Evolutionary conservation across 2,888 invertebrate species (phyloP), one percentile per base, ranked within the genome.

Genomic region (Dermolepida albohirtum): DNA sequence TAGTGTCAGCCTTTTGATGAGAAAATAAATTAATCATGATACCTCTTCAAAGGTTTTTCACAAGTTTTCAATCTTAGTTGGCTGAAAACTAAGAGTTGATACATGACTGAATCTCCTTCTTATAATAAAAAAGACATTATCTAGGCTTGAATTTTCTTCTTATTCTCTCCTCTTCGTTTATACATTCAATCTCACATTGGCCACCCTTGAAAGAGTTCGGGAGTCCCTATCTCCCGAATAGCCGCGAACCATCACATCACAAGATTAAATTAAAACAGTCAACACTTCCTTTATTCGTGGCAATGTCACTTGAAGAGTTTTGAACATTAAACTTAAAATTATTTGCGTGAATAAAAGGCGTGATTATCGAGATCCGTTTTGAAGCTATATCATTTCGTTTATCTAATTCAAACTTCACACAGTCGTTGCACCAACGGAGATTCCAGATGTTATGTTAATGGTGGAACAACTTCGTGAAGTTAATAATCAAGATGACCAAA

Each of bases 311-410:
- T 50, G 54, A 27, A 51, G 12, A 65, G 17, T 52, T 52, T 43
- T 49, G 50, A 55, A 69, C 63, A 50, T 29, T 69, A 69, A 69
- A 69, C 69, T 67, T 69, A 69, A 69, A 67, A 64, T 69, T 69
- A 69, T 67, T 65, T 50, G 50, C 51, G 62, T 67, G 63, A 40
- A 54, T 59, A 67, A 67, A 67, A 67, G 55, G 51, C 49, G 16
- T 41, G 49, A 43, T 11, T 51, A 22, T 10, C 34, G 49, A 67
- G 63, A 55, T 67, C 67, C 43, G 49, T 52, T 49, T 66, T 12
- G 16, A 1, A 40, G 8, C 16, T 11, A 11, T 22, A 11, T 7
- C 11, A 17, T 49, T 17, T 49, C 8, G 11, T 16, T 8, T 49
- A 49, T 49, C 16, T 22, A 52, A 52, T 10, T 17, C 11, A 14